Conservation (phyloP, 2,888 invertebrate genomes). For the Harpalus rubripes region DNA sequence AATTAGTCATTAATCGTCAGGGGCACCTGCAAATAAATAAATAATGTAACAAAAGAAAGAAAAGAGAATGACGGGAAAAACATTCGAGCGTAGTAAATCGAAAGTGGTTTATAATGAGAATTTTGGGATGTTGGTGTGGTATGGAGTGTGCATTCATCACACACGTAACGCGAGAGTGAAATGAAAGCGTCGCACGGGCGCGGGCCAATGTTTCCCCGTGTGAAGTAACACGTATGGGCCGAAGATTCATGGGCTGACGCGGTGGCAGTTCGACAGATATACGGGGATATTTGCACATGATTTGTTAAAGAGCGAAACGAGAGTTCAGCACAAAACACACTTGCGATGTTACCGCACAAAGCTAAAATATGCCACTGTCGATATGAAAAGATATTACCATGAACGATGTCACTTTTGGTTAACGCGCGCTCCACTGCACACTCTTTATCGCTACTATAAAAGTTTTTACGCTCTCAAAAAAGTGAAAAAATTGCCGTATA, state of each 20-base stretch:
- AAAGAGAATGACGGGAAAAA: neutral
- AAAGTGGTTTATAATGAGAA: neutral
- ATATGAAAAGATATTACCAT: constrained; percentile 66
- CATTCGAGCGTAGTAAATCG: neutral
- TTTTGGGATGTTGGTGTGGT: neutral
- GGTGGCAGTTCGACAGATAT: constrained; percentile 66
- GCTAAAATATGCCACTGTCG: constrained; percentile 64
- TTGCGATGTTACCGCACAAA: constrained; percentile 34
- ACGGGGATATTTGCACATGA: constrained; percentile 65
- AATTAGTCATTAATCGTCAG: no score
- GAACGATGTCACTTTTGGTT: constrained; percentile 65
- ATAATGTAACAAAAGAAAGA: no score
- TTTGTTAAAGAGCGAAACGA: constrained; percentile 62
- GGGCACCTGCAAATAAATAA: no score
- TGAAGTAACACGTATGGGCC: constrained; percentile 57
- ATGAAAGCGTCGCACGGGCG: neutral
- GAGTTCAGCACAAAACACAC: constrained; percentile 50
- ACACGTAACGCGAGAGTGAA: neutral
- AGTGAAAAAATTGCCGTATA: constrained; percentile 46
- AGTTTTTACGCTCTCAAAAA: constrained; percentile 62
- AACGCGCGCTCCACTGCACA: constrained; percentile 53
- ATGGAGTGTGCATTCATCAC: neutral
- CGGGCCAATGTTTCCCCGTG: constrained; percentile 1
- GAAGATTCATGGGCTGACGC: constrained; percentile 57
- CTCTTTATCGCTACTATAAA: constrained; percentile 66